phyloP scores from a whole-genome alignment of 2,888 invertebrate genomes.

The Drosophila putrida region DNA sequence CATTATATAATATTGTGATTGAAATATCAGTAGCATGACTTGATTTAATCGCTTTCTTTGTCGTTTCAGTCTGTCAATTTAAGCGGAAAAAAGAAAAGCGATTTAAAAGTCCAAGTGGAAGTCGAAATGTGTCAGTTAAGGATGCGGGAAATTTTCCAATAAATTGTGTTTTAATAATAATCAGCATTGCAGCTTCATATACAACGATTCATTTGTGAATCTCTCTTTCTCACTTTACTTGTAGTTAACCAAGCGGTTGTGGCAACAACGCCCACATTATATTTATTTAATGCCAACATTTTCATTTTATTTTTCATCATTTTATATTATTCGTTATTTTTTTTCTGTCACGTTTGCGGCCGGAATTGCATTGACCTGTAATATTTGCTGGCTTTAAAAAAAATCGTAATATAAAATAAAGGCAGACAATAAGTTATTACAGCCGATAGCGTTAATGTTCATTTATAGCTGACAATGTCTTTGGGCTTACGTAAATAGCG shows the following conservation, averaged over 20 bases:
- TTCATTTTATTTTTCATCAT: conserved; percentile 24
- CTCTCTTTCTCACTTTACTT: not conserved
- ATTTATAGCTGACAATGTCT: conserved; percentile 57
- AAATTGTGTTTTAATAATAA: conserved; percentile 68
- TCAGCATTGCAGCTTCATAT: conserved; percentile 35
- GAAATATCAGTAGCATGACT: not conserved
- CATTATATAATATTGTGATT: not conserved
- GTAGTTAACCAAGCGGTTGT: conserved; percentile 40
- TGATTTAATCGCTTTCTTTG: conserved; percentile 10
- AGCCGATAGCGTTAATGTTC: conserved; percentile 67
- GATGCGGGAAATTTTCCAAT: conserved; percentile 47
- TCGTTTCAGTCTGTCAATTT: conserved; percentile 12
- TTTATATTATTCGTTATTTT: conserved; percentile 15
- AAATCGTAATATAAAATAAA: conserved; percentile 44
- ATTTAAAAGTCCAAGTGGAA: conserved; percentile 14
- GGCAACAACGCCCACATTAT: conserved; percentile 37
- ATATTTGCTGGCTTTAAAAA: conserved; percentile 43
- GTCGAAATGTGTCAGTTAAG: conserved; percentile 22
- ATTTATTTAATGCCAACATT: conserved; percentile 55
- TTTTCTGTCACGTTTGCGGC: conserved; percentile 64
- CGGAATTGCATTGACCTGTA: conserved; percentile 62
- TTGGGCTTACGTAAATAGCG: conserved; percentile 62
- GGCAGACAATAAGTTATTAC: conserved; percentile 63
- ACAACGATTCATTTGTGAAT: conserved; percentile 20
- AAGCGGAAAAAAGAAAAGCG: not conserved